Evolutionary conservation across 1,140 invertebrate genomes (phyloP).

Genomic region (Drosophila kanapiae): DNA sequence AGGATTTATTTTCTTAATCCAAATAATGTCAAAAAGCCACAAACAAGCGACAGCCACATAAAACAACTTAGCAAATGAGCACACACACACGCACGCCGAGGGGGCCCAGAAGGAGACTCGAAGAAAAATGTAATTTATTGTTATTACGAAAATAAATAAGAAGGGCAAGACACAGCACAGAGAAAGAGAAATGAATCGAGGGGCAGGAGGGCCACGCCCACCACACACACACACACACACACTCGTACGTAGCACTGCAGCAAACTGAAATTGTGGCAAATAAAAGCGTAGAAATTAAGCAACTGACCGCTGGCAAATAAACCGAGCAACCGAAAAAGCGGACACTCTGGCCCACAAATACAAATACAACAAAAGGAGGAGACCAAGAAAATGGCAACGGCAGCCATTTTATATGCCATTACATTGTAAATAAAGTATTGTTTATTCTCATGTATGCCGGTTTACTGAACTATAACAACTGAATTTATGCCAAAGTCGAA

Average conservation of each 20-base stretch:
- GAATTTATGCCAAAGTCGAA: constrained; percentile 51
- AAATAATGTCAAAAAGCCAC: constrained; percentile 83
- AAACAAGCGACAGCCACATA: constrained; percentile 81
- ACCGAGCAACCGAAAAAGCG: constrained; percentile 37
- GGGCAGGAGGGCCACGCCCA: constrained; percentile 48
- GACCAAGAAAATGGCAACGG: constrained; percentile 50
- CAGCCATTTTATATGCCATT: constrained; percentile 80
- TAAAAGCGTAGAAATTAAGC: constrained; percentile 81
- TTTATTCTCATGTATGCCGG: constrained; percentile 56
- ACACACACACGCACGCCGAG: constrained; percentile 34
- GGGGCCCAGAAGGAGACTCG: constrained; percentile 38
- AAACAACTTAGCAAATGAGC: constrained; percentile 80
- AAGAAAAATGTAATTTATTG: constrained; percentile 83
- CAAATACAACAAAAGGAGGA: constrained; percentile 15
- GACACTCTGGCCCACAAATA: constrained; percentile 8
- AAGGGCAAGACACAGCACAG: constrained; percentile 47
- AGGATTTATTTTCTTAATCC: constrained; percentile 80
- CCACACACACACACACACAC: constrained; percentile 15
- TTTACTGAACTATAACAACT: constrained; percentile 52
- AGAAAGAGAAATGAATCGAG: constrained; percentile 26
- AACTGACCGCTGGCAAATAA: constrained; percentile 78
- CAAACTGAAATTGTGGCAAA: constrained; percentile 68
- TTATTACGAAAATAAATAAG: constrained; percentile 83
- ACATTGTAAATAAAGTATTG: constrained; percentile 83
- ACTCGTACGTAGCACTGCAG: constrained; percentile 37